phyloP scores from a whole-genome alignment of 2,888 invertebrate genomes.

The Blastobasis lacticolella region DNA sequence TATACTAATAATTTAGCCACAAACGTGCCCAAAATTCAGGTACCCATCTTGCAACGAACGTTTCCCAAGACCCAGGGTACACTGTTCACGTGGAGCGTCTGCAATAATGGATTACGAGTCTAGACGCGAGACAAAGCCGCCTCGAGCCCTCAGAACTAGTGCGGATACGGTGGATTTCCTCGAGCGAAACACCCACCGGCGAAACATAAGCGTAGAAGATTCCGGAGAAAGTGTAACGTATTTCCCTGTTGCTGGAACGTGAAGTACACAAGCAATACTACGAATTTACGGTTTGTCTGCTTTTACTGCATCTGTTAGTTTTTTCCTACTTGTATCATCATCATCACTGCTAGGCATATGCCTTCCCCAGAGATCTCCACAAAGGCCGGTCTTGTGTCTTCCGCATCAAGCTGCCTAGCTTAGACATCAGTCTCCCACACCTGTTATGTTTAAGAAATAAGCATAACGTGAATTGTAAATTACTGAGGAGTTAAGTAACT shows the following conservation, averaged over 20 bases:
- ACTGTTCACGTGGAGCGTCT: conserved; percentile 36
- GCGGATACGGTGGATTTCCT: conserved; percentile 4
- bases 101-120: conserved; percentile 70
- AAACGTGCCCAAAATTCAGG: too few species aligned
- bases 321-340: too few species aligned
- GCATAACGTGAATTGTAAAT: too few species aligned
- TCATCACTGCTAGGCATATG: too few species aligned
- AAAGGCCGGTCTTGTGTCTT: too few species aligned
- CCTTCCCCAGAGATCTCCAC: too few species aligned
- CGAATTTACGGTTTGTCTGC: not conserved
- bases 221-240: not conserved
- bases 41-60: not conserved
- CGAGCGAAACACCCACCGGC: not conserved
- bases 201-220: not conserved
- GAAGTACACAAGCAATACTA: not conserved
- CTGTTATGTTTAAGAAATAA: too few species aligned
- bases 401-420: too few species aligned
- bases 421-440: too few species aligned
- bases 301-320: too few species aligned
- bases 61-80: not conserved
- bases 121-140: conserved; percentile 62
- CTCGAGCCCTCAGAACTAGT: conserved; percentile 42
- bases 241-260: not conserved
- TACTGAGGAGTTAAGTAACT: too few species aligned
- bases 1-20: too few species aligned